A percentile compares a stretch with the other conserved stretches of the same genome.
phyloP scores from a whole-genome alignment of 2,888 invertebrate species.

The Latrodectus elegans region DNA sequence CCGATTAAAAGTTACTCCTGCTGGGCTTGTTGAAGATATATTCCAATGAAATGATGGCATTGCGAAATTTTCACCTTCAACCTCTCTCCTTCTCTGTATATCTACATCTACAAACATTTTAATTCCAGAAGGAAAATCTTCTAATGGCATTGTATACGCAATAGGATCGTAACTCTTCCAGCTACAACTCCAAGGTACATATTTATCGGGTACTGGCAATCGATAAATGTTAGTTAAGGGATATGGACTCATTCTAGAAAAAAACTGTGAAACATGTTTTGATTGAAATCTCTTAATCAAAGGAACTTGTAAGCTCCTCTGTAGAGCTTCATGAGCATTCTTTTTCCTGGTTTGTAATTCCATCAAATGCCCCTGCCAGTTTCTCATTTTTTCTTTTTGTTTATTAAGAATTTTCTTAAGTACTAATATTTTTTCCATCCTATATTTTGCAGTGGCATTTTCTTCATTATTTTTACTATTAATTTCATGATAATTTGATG shows the following conservation, averaged over 20 bases:
- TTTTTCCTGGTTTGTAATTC: constrained; percentile 32
- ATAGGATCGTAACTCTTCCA: constrained; percentile 55
- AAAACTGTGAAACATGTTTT: constrained; percentile 31
- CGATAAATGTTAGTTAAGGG: constrained; percentile 34
- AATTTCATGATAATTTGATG: constrained; percentile 13
- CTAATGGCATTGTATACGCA: constrained; percentile 23
- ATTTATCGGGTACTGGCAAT: constrained; percentile 49
- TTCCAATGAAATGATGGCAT: constrained; percentile 55
- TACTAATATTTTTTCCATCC: constrained; percentile 53
- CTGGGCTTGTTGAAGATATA: background rate
- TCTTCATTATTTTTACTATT: background rate
- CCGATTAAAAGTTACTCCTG: constrained; percentile 31
- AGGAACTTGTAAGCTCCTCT: constrained; percentile 10
- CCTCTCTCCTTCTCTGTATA: constrained; percentile 25
- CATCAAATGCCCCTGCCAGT: constrained; percentile 16
- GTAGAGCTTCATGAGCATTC: constrained; percentile 17
- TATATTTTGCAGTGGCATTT: constrained; percentile 9
- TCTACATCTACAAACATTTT: constrained; percentile 36
- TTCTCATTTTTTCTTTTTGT: constrained; percentile 21
- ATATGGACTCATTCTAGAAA: constrained; percentile 48
- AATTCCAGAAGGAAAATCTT: constrained; percentile 12
- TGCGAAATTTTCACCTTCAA: constrained; percentile 28
- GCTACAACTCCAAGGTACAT: constrained; percentile 35
- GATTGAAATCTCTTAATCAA: constrained; percentile 9
- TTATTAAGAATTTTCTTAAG: constrained; percentile 7